Conservation (phyloP, 2,797 vertebrate species). For the Holocentrus rufus region DNA sequence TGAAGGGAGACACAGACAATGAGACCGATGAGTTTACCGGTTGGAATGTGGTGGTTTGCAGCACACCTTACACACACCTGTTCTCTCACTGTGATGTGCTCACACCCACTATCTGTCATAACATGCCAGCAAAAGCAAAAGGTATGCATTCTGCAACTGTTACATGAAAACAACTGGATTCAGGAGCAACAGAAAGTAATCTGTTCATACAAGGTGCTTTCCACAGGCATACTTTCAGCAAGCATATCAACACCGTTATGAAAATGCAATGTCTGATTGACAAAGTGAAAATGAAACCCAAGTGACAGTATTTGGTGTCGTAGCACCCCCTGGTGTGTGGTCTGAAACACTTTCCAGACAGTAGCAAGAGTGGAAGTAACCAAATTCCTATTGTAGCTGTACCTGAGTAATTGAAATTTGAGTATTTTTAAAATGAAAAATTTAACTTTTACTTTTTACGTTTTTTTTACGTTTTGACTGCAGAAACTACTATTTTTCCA, state of each 20-base stretch:
- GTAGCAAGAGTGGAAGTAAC: not conserved
- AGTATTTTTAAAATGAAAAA: too few species aligned
- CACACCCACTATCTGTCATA: slow-evolving; percentile 1
- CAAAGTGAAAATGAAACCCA: not conserved
- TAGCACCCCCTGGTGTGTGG: slow-evolving; percentile 40
- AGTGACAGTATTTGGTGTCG: not conserved
- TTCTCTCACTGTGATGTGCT: not conserved
- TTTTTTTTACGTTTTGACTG: too few species aligned
- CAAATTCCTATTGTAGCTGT: too few species aligned
- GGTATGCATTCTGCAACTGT: not conserved
- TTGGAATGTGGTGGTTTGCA: slow-evolving; percentile 21
- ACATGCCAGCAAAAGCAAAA: not conserved
- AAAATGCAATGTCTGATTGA: not conserved
- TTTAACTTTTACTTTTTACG: too few species aligned
- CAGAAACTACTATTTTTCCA: too few species aligned
- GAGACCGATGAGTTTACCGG: not conserved
- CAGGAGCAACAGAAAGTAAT: not conserved
- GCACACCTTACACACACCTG: not conserved
- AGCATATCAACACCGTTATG: not conserved
- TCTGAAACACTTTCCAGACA: too few species aligned
- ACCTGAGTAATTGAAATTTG: too few species aligned
- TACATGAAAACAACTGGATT: not conserved
- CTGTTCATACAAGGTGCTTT: not conserved
- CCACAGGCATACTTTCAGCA: not conserved
- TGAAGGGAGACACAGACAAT: too few species aligned